Evolutionary conservation across 1,140 invertebrate genomes (phyloP).

Genomic region (Adoxophyes honmai): DNA sequence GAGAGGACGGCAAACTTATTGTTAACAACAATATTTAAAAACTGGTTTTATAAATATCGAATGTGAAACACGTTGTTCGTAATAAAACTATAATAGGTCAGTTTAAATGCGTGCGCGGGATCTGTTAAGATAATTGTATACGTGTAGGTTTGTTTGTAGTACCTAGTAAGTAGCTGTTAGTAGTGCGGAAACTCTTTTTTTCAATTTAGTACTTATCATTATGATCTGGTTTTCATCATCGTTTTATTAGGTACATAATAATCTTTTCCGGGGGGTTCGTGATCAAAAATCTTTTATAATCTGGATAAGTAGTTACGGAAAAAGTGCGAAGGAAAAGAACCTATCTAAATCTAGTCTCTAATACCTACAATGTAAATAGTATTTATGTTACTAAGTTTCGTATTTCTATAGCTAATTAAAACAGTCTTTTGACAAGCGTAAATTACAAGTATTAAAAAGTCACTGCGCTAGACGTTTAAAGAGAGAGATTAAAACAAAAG

Average conservation of each 20-base stretch:
- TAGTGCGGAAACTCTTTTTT: not conserved
- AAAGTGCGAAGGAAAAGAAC: too few relatives aligned
- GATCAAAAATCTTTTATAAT: too few relatives aligned
- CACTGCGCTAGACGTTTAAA: not conserved
- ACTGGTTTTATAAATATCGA: constrained; percentile 8
- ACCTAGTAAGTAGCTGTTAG: constrained; percentile 8
- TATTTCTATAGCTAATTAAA: too few relatives aligned
- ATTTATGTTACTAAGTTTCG: too few relatives aligned
- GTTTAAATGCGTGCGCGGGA: constrained; percentile 25
- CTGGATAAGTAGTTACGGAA: too few relatives aligned
- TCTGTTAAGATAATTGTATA: constrained; percentile 13
- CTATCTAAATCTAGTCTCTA: too few relatives aligned
- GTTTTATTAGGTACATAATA: too few relatives aligned
- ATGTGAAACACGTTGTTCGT: constrained; percentile 1
- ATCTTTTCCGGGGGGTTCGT: too few relatives aligned
- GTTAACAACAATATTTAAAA: constrained; percentile 9
- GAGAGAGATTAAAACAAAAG: not conserved
- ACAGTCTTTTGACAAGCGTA: not conserved
- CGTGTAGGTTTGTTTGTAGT: constrained; percentile 6
- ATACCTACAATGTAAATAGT: too few relatives aligned
- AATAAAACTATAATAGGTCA: constrained; percentile 19
- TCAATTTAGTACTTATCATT: not conserved
- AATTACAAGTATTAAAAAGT: not conserved
- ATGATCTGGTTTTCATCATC: too few relatives aligned
- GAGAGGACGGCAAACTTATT: not conserved